Evolutionary conservation across 2,113 vertebrate species (phyloP), one percentile per base, ranked within the genome.

Genomic region (Seriola quinqueradiata): DNA sequence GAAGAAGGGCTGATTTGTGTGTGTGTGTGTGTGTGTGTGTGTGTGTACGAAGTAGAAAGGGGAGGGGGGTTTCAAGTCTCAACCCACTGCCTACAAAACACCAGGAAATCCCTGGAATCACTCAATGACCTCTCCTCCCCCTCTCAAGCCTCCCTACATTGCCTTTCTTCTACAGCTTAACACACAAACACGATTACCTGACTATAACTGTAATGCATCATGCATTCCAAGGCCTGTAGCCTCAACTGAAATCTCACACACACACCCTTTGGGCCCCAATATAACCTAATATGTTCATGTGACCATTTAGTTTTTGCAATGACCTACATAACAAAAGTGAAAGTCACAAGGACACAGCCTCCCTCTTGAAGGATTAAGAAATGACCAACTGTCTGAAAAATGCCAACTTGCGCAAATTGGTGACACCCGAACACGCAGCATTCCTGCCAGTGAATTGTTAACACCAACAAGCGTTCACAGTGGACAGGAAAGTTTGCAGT

Each of bases 51-150:
- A 2, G 5, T 25, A 65, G 7, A 66, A 38, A 46, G 55, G 70
- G 70, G 77, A 44, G 17, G 28, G 67, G 81, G 28, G 28, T 28
- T 28, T 61, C n/a, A 34, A 36, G 60, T 86, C 85, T 61, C 48
- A 46, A 90, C 63, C 70, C n/a, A n/a, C 58, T 5, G 83, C 87
- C 74, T 48, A 50, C 67, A 73, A 72, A 88, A 81, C 8, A 5
- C 72, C 81, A 89, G 83, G 85, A 92, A 85, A 87, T 92, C 90
- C 81, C 84, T 77, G 72, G 73, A 89, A 73, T 66, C 54, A 61
- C 77, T 90, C 87, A 81, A 12, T 81, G 73, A 79, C 75, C 74
- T 69, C 65, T 50, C 77, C 72, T 19, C 72, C 71, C 79, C 83
- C 61, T 54, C 25, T 16, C 19, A 44, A 75, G 23, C 34, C 59